Evolutionary conservation across 2,113 vertebrate species (phyloP), one percentile per base, ranked within the genome.

Genomic region (Silurus asotus): DNA sequence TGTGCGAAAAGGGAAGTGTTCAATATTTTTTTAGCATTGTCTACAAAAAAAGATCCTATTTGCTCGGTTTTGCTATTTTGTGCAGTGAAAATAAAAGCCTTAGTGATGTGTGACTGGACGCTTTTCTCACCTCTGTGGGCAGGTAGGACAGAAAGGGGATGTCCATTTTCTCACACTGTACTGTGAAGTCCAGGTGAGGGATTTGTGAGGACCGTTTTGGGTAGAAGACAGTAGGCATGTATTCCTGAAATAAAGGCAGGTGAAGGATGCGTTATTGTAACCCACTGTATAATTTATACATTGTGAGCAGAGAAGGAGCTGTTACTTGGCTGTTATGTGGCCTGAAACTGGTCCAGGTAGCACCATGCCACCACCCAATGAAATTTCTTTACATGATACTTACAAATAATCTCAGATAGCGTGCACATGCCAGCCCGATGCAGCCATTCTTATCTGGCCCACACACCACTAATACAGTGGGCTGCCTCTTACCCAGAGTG

Each of bases 111-210:
- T 51, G 23, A 25, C 7, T 84, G 10, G 17, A 74, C 74, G 69
- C 69, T 15, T 61, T 14, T 0, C 91, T 94, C 82, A 96, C 96
- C 95, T 96, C 96, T 0, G 93, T 86, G 48, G 96, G 96, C 86
- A 96, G 93, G 88, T 95, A 96, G 65, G 95, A 96, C 81, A 97
- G 93, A 88, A 96, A 96, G 6, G 96, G 96, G 79, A 96, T 96
- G 89, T 96, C 96, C 94, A 96, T 96, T 89, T 95, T 96, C 90
- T 97, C 96, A 0, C 96, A 96, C 91, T 96, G 96, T 0, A 94
- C 94, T 0, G 93, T 96, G 87, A 96, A 93, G 87, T 96, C 96
- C 48, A 76, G 93, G 86, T 95, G 93, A 82, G 95, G 87, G 0
- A 74, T 67, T 23, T 95, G 93, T 0, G 82, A 77, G 0, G 96